Evolutionary conservation across 2,797 vertebrate species (phyloP).

Genomic region (Scleropages formosus): DNA sequence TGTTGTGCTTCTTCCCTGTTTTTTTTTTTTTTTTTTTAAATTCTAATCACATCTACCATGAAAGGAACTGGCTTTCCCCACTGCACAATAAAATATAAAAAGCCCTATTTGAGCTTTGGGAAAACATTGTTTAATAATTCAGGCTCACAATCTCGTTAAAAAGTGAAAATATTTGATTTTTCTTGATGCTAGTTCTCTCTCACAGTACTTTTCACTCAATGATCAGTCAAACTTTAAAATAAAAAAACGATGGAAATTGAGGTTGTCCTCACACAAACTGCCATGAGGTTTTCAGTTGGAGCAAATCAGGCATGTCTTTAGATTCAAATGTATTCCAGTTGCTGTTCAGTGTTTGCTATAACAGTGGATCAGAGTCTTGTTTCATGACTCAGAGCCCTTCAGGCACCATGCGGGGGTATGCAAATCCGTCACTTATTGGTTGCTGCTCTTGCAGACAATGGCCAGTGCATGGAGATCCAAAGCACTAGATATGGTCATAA

Average conservation of each 20-base stretch:
- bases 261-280: neutral
- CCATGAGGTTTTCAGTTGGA: neutral
- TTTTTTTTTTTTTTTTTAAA: neutral
- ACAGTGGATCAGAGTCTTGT: neutral
- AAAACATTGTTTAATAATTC: neutral
- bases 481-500: neutral
- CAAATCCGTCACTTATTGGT: neutral
- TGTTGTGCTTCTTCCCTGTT: neutral
- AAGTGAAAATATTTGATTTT: neutral
- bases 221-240: neutral
- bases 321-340: conserved; percentile 7
- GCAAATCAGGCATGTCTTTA: neutral
- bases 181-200: neutral
- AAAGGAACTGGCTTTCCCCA: neutral
- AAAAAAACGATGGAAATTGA: neutral
- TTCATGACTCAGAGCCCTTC: neutral
- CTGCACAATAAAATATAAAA: conserved; percentile 17
- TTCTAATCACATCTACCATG: neutral
- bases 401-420: neutral
- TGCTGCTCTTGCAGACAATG: neutral
- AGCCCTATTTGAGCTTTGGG: neutral
- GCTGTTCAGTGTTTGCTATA: neutral
- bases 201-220: neutral
- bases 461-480: neutral
- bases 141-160: neutral